Evolutionary conservation across 53 echinoderm and acorn worm species (phyloP), one percentile per base, ranked within the genome.

Genomic region (Luidia sarsii): DNA sequence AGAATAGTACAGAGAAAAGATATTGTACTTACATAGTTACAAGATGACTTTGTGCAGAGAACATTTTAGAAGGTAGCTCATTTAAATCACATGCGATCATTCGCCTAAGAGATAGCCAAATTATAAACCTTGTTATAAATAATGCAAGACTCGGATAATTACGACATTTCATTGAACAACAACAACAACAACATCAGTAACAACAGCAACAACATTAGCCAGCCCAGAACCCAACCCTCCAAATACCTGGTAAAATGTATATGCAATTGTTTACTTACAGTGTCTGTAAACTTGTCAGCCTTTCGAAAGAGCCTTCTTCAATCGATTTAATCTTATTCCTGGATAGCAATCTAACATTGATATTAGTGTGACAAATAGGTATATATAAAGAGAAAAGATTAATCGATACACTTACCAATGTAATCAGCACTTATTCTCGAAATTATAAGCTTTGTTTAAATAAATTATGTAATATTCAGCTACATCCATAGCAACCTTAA

Each of bases 21-120:
- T n/a, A n/a, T n/a, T n/a, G n/a, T n/a, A 84, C 84, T 84, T 65
- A 84, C 84, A 84, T 41, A 20, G 43, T 39, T 25, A 39, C 52
- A 4, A 84, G 64, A 9, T 20, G 59, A 3, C 60, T 71, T 27
- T 72, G 84, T 25, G 46, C n/a, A 0, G 73, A 1, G 9, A 84
- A 84, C 31, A 73, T 60, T 39, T 54, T 64, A 7, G 50, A 20
- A 0, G 64, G 64, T 23, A 84, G 27, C 28, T 72, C 84, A 28
- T 52, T 33, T 21, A 84, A 38, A 39, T 39, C 73, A 84, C 84
- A 84, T 9, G 72, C 72, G 3, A 84, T 54, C 84, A 84, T 84
- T 37, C 60, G 51, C 38, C 84, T 84, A n/a, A 7, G 73, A 63
- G n/a, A 43, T 16, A 31, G 0, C 1, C 9, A 60, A 75, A 27